Conservation (phyloP, 2,888 invertebrate species). For the Acleris holmiana region DNA sequence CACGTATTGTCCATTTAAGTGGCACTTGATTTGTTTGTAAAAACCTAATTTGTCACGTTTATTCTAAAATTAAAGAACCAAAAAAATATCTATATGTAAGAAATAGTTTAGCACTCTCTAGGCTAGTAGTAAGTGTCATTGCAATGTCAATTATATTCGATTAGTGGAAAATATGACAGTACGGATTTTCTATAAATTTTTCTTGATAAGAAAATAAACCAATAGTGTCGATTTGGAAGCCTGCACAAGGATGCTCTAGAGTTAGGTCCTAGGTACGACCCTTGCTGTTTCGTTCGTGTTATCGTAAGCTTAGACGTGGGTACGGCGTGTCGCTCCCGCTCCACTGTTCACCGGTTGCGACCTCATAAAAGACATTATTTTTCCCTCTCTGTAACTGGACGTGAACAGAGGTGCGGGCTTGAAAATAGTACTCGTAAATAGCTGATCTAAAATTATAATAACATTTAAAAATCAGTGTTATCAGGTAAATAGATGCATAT, state of each 20-base stretch:
- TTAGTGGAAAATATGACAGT: slow-evolving; percentile 74
- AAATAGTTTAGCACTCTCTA: slow-evolving; percentile 78
- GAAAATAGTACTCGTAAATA: slow-evolving; percentile 64
- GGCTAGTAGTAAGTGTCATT: slow-evolving; percentile 82
- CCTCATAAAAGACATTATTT: slow-evolving; percentile 35
- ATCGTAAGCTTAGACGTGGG: slow-evolving; percentile 66
- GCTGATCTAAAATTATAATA: slow-evolving; percentile 59
- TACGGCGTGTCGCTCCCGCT: slow-evolving; percentile 57
- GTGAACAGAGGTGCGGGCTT: slow-evolving; percentile 69
- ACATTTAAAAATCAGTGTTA: slow-evolving; percentile 65
- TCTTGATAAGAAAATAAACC: slow-evolving; percentile 54
- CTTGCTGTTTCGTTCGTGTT: slow-evolving; percentile 54
- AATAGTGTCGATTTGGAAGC: slow-evolving; percentile 54
- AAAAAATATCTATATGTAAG: slow-evolving; percentile 70
- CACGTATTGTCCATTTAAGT: slow-evolving; percentile 44
- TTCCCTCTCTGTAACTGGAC: slow-evolving; percentile 35
- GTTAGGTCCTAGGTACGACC: slow-evolving; percentile 52
- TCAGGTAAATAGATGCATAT: slow-evolving; percentile 83
- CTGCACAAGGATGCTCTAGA: slow-evolving; percentile 56
- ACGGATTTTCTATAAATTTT: slow-evolving; percentile 77
- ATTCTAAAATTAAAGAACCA: slow-evolving; percentile 66
- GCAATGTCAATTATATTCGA: slow-evolving; percentile 84
- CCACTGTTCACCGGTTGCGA: slow-evolving; percentile 18
- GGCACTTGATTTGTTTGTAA: slow-evolving; percentile 45
- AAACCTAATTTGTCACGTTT: slow-evolving; percentile 53